Percentiles rank a stretch among this genome's conserved stretches.
phyloP scores from a whole-genome alignment of 2,888 invertebrate species.

The Apantesis nais region DNA sequence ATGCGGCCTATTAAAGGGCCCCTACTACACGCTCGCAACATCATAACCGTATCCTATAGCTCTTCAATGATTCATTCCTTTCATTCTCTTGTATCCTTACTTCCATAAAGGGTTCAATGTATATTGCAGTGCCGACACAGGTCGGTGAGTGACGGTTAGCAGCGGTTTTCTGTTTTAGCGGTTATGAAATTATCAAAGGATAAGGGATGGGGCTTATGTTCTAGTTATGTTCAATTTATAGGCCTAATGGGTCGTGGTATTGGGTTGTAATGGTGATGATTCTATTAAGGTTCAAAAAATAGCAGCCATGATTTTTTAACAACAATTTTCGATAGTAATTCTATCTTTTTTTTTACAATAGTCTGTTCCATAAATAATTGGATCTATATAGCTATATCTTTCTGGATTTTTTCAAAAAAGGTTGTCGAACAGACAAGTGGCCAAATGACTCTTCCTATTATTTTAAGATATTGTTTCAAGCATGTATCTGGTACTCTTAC shows the following conservation, averaged over 20 bases:
- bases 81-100: constrained; percentile 25
- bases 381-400: not conserved
- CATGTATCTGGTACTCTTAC: too few relatives aligned
- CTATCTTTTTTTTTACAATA: not conserved
- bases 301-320: not conserved
- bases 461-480: too few relatives aligned
- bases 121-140: constrained; percentile 24
- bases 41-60: constrained; percentile 29
- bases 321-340: constrained; percentile 4
- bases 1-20: constrained; percentile 76
- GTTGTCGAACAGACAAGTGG: not conserved
- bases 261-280: constrained; percentile 17
- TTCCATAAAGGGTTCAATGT: constrained; percentile 42
- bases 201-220: constrained; percentile 35
- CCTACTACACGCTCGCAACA: constrained; percentile 45
- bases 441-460: too few relatives aligned
- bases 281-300: constrained; percentile 14
- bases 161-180: constrained; percentile 40
- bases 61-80: constrained; percentile 50
- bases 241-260: constrained; percentile 24
- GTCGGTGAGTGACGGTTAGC: constrained; percentile 22
- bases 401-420: not conserved
- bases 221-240: constrained; percentile 24
- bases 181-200: constrained; percentile 27
- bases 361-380: not conserved